phyloP scores from a whole-genome alignment of 1,140 invertebrate genomes.

The Drosophila rhopaloa region DNA sequence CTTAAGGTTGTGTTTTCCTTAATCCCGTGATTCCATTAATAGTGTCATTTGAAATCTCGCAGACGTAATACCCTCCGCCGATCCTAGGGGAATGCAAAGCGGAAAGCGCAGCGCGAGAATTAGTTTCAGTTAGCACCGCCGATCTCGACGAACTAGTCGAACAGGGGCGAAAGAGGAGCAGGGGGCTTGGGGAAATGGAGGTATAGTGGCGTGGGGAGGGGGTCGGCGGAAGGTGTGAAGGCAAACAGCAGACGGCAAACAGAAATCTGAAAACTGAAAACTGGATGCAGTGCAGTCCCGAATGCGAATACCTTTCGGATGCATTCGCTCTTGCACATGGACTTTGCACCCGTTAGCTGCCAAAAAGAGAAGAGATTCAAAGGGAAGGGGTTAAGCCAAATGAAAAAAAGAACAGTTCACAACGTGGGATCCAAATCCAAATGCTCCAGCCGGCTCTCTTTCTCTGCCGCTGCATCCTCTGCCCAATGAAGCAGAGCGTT shows the following conservation, averaged over 20 bases:
- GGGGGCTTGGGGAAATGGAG: neutral
- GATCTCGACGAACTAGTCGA: conserved; percentile 18
- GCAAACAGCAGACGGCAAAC: conserved; percentile 47
- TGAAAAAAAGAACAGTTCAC: conserved; percentile 37
- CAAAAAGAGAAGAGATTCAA: conserved; percentile 50
- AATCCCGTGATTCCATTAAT: neutral
- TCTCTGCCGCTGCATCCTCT: conserved; percentile 2
- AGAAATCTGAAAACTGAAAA: conserved; percentile 41
- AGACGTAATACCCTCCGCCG: conserved; percentile 2
- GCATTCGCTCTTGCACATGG: conserved; percentile 47
- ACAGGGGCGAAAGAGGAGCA: neutral
- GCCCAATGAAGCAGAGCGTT: neutral
- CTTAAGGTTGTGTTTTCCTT: neutral
- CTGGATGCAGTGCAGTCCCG: conserved; percentile 52
- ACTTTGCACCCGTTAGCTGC: conserved; percentile 70
- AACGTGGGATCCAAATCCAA: conserved; percentile 44
- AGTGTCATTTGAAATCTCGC: conserved; percentile 7
- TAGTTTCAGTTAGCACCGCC: conserved; percentile 58
- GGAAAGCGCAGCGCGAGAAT: conserved; percentile 48
- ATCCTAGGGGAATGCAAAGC: conserved; percentile 25
- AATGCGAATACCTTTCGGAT: conserved; percentile 41
- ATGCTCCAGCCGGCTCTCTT: conserved; percentile 23
- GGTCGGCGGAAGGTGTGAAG: conserved; percentile 51
- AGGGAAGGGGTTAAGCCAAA: conserved; percentile 2
- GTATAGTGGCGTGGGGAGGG: neutral